Evolutionary conservation across 2,113 vertebrate species (phyloP), one percentile per base, ranked within the genome.

Genomic region (Neodontobutis hainanensis): DNA sequence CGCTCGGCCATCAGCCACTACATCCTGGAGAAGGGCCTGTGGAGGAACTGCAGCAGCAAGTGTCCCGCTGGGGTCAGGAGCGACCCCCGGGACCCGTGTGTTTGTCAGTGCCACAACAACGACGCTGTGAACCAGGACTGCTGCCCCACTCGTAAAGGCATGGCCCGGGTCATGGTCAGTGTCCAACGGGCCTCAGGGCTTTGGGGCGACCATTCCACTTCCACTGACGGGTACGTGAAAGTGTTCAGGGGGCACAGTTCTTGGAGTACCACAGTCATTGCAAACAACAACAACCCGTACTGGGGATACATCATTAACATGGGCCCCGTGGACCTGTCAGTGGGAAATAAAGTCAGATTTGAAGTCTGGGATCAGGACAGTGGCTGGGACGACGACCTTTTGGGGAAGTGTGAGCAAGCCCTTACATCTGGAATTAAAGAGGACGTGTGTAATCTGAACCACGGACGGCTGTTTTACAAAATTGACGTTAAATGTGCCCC

Each of bases 291-390:
- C 76, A 27, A 91, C 50, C 95, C 95, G 0, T 11, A 2, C 15
- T 97, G 95, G 95, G 2, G 0, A 0, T 3, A 0, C 0, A 19
- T 5, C 2, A 27, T 94, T 0, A 86, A 94, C 68, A 68, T 94
- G 1, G 91, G 92, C 6, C 0, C 77, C 0, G 65, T 85, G 27
- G 38, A 90, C 4, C 6, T 96, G 42, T 34, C 80, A 0, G 27
- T 46, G 0, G 65, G 19, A 0, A 43, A 42, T 0, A 73, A 9
- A 4, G 46, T 96, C n/a, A 88, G 50, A 61, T 84, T 96, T 4
- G 92, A 97, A 80, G 92, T 94, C 16, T 97, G 94, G 95, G 95
- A 96, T 4, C 46, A 90, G 42, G 95, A 97, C 83, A 47, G 1
- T 34, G 79, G 67, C 5, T 94, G 90, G 83, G 85, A 95, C 0